Conservation (phyloP, 2,113 vertebrate genomes). For the Strix aluco region DNA sequence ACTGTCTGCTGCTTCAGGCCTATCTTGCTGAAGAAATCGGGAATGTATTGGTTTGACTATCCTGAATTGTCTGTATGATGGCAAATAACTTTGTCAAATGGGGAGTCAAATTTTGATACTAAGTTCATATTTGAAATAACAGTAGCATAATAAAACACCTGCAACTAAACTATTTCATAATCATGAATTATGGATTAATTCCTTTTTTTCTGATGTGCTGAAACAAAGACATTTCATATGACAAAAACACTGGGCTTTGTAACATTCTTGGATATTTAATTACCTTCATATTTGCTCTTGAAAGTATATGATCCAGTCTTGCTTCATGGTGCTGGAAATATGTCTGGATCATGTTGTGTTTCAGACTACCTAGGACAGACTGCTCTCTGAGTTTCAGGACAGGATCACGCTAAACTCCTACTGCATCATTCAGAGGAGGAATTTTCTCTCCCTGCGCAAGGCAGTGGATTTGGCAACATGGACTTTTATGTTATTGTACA, state of each 20-base stretch:
- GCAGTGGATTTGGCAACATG: background rate
- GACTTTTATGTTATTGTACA: rapidly evolving
- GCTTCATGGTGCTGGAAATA: too few relatives aligned
- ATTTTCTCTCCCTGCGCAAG: background rate
- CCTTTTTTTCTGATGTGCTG: background rate
- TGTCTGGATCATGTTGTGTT: background rate
- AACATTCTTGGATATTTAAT: background rate
- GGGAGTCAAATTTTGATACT: background rate
- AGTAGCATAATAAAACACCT: background rate
- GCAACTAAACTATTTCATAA: background rate
- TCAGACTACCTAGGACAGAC: background rate
- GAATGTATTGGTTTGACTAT: background rate
- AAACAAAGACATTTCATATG: background rate
- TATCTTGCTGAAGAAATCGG: background rate
- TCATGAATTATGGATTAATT: background rate
- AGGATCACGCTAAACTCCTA: background rate
- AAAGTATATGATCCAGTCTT: background rate
- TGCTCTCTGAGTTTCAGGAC: background rate
- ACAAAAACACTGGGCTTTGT: background rate
- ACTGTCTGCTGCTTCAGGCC: background rate
- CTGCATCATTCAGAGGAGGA: background rate
- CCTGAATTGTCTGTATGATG: background rate
- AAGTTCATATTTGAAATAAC: background rate
- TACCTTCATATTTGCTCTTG: background rate
- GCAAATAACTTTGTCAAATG: background rate